A percentile compares a stretch with the other conserved stretches of the same genome.
phyloP scores from a whole-genome alignment of 2,888 invertebrate genomes.

The Leucania comma region DNA sequence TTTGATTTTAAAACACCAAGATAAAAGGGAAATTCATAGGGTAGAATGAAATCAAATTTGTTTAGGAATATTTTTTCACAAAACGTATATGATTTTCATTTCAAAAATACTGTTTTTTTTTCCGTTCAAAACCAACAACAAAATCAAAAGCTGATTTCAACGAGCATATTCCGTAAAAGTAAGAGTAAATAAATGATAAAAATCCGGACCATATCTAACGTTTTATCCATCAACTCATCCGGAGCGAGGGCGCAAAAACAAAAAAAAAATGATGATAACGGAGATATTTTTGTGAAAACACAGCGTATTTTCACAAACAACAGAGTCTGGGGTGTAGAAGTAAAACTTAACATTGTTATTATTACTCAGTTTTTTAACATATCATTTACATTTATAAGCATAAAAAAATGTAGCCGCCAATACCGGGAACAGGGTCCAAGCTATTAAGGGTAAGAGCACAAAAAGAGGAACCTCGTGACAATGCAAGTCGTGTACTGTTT shows the following conservation, averaged over 20 bases:
- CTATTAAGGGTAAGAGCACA: too few relatives aligned
- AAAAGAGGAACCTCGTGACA: too few relatives aligned
- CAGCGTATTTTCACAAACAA: constrained; percentile 32
- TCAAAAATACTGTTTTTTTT: neutral
- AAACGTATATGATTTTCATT: neutral
- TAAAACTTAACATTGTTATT: constrained; percentile 24
- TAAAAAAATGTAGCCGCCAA: too few relatives aligned
- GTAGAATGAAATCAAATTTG: neutral
- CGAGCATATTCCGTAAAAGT: constrained; percentile 7
- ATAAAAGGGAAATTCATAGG: neutral
- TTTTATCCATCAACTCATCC: constrained; percentile 25
- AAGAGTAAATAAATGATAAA: constrained; percentile 20
- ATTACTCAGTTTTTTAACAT: too few relatives aligned
- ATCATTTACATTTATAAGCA: too few relatives aligned
- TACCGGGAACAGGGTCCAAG: too few relatives aligned
- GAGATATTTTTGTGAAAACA: constrained; percentile 28
- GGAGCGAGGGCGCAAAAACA: constrained; percentile 18
- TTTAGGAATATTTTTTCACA: neutral
- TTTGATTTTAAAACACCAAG: constrained; percentile 1
- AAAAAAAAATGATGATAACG: constrained; percentile 15
- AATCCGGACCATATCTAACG: constrained; percentile 11
- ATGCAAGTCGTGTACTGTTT: too few relatives aligned
- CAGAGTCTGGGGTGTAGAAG: neutral
- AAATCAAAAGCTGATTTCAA: constrained; percentile 21
- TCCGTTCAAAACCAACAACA: neutral